Evolutionary conservation across 35 echinoderm and acorn worm species (phyloP), one percentile per base, ranked within the genome.

Genomic region (Antedon bifida): DNA sequence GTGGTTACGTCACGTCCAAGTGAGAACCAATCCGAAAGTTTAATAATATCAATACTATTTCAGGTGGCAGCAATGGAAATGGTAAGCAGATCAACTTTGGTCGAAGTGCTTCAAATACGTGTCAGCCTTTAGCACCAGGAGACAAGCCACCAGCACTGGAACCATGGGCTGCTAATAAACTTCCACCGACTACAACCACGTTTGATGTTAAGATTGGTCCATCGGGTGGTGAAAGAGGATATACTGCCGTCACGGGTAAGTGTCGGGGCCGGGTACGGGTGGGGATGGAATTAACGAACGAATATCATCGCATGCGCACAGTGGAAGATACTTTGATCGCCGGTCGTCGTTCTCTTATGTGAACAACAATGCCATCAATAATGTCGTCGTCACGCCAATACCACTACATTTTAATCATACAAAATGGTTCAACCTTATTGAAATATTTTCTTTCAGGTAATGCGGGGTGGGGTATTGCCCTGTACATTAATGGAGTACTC

Each of bases 391-490:
- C 14, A 42, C 14, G 14, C 14, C 14, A 42, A 7, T 14, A 42
- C 38, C 4, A 14, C 4, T 42, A 42, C 4, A 42, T 42, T 42
- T 14, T 42, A 42, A 42, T 42, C 14, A 42, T 14, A 42, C 38
- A 4, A 14, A 42, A 42, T 7, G 38, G 14, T 42, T 42, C 4
- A 42, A 42, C 5, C 14, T 42, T 42, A 7, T 14, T 42, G 5
- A 7, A 42, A 7, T 42, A 42, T 42, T 42, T 42, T 42, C 5
- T 0, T 30, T 17, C 39, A 94, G 92, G 92, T 31, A 81, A 85
- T 35, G 30, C 77, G 13, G 89, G 88, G 11, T 96, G 93, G 93
- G 93, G 93, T 34, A 91, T 96, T 30, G 86, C 93, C 14, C 88
- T 81, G 83, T 96, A 91, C 32, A 77, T 96, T 79, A 89, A 91